phyloP scores from a whole-genome alignment of 2,113 vertebrate genomes.

The Calonectris borealis region DNA sequence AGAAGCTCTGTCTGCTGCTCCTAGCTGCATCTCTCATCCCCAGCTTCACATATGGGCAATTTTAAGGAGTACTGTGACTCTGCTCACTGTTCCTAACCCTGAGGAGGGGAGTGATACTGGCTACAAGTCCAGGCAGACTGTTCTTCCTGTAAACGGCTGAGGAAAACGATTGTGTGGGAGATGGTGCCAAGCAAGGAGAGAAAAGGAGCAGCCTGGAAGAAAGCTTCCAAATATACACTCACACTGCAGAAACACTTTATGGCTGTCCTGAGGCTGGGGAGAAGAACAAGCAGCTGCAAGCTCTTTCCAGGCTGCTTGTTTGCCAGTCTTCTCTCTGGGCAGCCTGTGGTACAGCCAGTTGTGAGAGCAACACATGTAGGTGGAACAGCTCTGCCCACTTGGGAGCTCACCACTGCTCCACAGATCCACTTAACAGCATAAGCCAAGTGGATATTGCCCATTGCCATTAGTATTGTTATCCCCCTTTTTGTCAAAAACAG shows the following conservation, averaged over 20 bases:
- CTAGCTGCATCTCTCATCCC: background rate
- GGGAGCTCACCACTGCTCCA: background rate
- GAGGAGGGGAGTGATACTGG: background rate
- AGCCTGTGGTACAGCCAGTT: slow-evolving; percentile 2
- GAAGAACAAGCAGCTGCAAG: slow-evolving; percentile 30
- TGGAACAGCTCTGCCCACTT: background rate
- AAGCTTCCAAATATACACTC: slow-evolving; percentile 39
- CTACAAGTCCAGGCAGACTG: slow-evolving; percentile 29
- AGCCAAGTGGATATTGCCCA: background rate
- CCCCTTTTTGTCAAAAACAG: background rate
- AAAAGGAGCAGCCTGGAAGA: slow-evolving; percentile 54
- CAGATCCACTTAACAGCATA: background rate
- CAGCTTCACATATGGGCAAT: background rate
- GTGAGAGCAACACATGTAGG: background rate
- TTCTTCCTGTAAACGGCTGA: slow-evolving; percentile 41
- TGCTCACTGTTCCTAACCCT: background rate
- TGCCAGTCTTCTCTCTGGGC: slow-evolving; percentile 24
- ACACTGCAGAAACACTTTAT: slow-evolving; percentile 33
- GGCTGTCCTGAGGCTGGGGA: slow-evolving; percentile 46
- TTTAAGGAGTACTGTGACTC: background rate
- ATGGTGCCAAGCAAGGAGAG: background rate
- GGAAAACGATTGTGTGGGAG: background rate
- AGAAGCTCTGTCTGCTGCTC: background rate
- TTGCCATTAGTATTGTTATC: background rate
- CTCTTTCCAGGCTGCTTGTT: slow-evolving; percentile 5